Evolutionary conservation across 2,888 invertebrate genomes (phyloP).

Genomic region (Brachycybe producta): DNA sequence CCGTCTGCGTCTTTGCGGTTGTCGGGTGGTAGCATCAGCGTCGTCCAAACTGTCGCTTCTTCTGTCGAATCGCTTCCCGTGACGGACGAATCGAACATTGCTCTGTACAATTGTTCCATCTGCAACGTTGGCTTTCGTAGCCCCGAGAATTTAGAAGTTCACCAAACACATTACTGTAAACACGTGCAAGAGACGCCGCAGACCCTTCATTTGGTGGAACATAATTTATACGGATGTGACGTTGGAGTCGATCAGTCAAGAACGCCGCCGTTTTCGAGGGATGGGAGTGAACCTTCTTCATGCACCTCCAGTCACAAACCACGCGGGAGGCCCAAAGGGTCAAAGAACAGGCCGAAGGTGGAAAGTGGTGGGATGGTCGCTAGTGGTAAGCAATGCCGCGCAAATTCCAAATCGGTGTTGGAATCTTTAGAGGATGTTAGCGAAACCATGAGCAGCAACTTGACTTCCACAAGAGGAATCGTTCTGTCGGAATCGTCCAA

Average conservation of each 20-base stretch:
- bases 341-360: constrained; percentile 25
- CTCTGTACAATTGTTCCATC: constrained; percentile 44
- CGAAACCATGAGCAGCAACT: constrained; percentile 12
- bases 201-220: neutral
- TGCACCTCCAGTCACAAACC: constrained; percentile 26
- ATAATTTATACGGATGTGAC: neutral
- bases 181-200: constrained; percentile 5
- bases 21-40: constrained; percentile 9
- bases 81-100: neutral
- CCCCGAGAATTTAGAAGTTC: constrained; percentile 65
- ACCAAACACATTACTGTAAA: constrained; percentile 66
- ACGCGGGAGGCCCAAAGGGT: constrained; percentile 29
- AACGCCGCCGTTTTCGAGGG: too few species aligned
- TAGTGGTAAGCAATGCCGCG: neutral
- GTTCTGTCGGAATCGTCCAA: too few species aligned
- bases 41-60: neutral
- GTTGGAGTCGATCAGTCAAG: neutral
- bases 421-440: neutral
- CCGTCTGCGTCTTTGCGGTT: neutral
- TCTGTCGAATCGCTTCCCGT: neutral
- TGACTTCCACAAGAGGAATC: constrained; percentile 28
- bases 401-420: constrained; percentile 10
- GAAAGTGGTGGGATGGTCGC: neutral
- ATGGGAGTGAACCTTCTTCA: too few species aligned
- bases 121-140: constrained; percentile 68